Conservation (phyloP, 2,797 vertebrate species). For the Octomys mimax region DNA sequence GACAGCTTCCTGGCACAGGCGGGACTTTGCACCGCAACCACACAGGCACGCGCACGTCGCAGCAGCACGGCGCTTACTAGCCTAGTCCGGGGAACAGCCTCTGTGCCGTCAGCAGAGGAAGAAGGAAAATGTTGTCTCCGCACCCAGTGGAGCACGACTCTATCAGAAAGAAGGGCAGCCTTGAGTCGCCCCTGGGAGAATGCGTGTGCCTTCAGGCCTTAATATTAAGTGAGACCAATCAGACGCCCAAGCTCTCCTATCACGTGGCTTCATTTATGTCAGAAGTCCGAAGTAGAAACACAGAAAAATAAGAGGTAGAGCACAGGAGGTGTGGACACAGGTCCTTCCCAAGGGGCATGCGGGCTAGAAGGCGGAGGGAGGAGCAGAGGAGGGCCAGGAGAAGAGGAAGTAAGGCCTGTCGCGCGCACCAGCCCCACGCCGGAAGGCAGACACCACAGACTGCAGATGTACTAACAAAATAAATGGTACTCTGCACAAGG, state of each 20-base stretch:
- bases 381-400: not conserved
- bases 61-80: not conserved
- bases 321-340: not conserved
- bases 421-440: no score
- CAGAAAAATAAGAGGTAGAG: not conserved
- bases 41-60: rapidly evolving
- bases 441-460: not conserved
- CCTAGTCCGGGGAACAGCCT: not conserved
- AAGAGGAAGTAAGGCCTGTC: not conserved
- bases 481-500: not conserved
- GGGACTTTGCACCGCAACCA: not conserved
- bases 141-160: not conserved
- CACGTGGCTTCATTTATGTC: not conserved
- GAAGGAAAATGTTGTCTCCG: not conserved
- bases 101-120: not conserved
- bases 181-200: not conserved
- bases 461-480: not conserved
- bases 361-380: not conserved
- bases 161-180: not conserved
- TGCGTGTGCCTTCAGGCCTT: not conserved
- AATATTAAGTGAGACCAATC: not conserved
- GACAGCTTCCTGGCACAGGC: not conserved
- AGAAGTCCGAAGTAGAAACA: not conserved
- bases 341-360: not conserved
- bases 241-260: not conserved